A percentile compares a stretch with the other conserved stretches of the same genome.
phyloP scores from a whole-genome alignment of 2,797 vertebrate genomes.

The Ctenosaura bakeri region DNA sequence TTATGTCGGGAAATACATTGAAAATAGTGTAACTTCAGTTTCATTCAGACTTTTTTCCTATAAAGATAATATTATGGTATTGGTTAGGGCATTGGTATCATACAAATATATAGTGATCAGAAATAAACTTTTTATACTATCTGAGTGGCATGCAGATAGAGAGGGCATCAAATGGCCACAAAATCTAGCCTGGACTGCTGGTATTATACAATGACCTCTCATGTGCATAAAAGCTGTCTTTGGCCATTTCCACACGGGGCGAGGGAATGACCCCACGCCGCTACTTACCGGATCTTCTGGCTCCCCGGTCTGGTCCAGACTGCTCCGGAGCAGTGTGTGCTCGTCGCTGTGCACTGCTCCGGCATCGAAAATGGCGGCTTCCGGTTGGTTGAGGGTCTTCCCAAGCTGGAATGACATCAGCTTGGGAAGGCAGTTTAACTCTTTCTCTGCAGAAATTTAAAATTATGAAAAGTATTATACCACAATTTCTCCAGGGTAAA shows the following conservation, averaged over 20 bases:
- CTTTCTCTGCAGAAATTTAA: conserved; percentile 25
- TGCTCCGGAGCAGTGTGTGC: too few relatives aligned
- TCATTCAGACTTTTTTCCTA: not conserved
- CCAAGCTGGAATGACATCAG: too few relatives aligned
- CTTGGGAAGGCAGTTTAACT: too few relatives aligned
- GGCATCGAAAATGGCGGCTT: too few relatives aligned
- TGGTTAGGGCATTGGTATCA: not conserved
- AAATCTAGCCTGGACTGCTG: not conserved
- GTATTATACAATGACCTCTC: too few relatives aligned
- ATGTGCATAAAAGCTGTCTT: too few relatives aligned
- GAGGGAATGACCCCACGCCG: too few relatives aligned
- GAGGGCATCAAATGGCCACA: not conserved
- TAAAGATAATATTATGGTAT: not conserved
- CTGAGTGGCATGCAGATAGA: not conserved
- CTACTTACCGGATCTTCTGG: too few relatives aligned
- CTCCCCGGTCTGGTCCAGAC: too few relatives aligned
- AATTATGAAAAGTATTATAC: conserved; percentile 21
- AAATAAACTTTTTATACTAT: not conserved
- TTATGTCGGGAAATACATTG: not conserved
- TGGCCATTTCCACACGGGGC: too few relatives aligned
- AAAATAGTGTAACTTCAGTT: not conserved
- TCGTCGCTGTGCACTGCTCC: too few relatives aligned
- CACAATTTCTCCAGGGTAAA: not conserved
- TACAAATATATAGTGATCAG: not conserved
- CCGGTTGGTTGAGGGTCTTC: too few relatives aligned